A percentile compares a stretch with the other conserved stretches of the same genome.
Conservation (phyloP, 1,140 invertebrate genomes). For the Calephelis nemesis region DNA sequence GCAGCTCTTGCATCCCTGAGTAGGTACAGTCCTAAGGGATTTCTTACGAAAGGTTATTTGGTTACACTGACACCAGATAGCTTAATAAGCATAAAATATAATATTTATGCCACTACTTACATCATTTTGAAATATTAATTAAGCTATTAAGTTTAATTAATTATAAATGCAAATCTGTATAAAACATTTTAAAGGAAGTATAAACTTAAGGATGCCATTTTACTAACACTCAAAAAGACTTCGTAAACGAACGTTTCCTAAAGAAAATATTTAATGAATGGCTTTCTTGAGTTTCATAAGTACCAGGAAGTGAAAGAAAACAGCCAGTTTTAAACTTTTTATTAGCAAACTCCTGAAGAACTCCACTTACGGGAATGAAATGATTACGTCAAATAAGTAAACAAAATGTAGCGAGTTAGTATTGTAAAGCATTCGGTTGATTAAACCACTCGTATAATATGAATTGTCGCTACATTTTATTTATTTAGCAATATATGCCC, state of each 20-base stretch:
- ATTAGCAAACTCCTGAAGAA: neutral
- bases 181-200: neutral
- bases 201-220: slow-evolving; percentile 6
- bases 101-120: no score
- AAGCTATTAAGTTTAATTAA: no score
- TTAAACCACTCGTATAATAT: no score
- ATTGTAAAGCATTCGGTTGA: neutral
- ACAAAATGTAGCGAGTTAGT: neutral
- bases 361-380: neutral
- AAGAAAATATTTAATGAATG: slow-evolving; percentile 17
- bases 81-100: no score
- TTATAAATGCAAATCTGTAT: neutral
- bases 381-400: neutral
- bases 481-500: no score
- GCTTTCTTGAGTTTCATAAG: slow-evolving; percentile 9
- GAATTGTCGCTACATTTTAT: no score
- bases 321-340: slow-evolving; percentile 4
- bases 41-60: no score
- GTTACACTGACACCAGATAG: no score
- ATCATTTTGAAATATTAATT: neutral
- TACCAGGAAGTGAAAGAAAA: slow-evolving; percentile 18
- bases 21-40: no score
- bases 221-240: neutral
- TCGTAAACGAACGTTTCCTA: neutral
- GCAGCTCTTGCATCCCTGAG: no score